Conservation (phyloP, 2,797 vertebrate genomes). For the Euthynnus affinis region DNA sequence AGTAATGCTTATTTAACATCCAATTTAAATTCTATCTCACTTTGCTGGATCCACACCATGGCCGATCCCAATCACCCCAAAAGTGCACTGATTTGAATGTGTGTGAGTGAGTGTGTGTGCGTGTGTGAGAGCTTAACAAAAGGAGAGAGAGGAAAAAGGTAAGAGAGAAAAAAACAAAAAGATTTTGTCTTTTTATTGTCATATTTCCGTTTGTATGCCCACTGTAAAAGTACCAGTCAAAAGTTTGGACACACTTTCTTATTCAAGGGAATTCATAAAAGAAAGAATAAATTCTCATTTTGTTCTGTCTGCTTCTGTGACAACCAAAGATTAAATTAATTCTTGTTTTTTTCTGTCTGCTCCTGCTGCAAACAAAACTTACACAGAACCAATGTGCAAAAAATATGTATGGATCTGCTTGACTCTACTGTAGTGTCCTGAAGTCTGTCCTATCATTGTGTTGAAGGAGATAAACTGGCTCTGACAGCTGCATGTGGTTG, state of each 20-base stretch:
- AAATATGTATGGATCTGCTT: constrained; percentile 9
- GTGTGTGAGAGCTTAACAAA: constrained; percentile 38
- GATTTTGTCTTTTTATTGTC: constrained; percentile 10
- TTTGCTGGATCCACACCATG: constrained; percentile 78
- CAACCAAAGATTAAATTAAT: constrained; percentile 14
- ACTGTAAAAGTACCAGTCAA: not conserved
- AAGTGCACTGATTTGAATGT: constrained; percentile 58
- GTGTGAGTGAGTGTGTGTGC: constrained; percentile 40
- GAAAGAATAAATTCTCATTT: constrained; percentile 29
- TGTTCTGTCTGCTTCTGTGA: not conserved
- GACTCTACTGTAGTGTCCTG: not conserved
- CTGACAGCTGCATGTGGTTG: constrained; percentile 53
- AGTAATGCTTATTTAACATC: constrained; percentile 91
- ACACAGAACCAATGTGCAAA: constrained; percentile 14
- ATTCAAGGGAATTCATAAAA: constrained; percentile 11
- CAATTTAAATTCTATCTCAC: constrained; percentile 90
- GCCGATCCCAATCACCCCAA: constrained; percentile 80
- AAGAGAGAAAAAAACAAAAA: not conserved
- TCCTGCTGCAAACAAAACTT: constrained; percentile 17
- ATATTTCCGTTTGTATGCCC: constrained; percentile 21
- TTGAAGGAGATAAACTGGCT: constrained; percentile 52
- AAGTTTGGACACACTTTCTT: not conserved
- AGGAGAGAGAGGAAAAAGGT: constrained; percentile 11
- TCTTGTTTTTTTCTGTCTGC: constrained; percentile 8
- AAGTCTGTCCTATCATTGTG: constrained; percentile 32